These are phyloP conservation scores for Magallana ariakensis DNA, from an alignment of 1,140 invertebrate species.

Conservation along the genomic window DNA sequence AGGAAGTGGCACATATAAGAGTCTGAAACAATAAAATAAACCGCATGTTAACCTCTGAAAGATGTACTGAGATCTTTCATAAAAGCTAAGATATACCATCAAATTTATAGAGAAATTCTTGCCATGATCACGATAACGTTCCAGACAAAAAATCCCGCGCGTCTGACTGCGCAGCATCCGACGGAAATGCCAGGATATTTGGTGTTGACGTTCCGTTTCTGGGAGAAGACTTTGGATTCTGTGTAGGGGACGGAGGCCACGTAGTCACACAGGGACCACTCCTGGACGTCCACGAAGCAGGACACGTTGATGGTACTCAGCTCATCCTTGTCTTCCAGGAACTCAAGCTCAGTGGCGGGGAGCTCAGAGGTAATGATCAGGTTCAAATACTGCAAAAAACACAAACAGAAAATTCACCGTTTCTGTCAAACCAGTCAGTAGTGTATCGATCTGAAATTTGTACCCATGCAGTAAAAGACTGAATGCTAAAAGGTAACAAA, in stretches of 20 bases:
- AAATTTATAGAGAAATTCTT: background rate
- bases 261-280: conserved; percentile 72
- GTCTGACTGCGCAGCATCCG: conserved; percentile 61
- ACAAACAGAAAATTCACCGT: background rate
- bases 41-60: background rate
- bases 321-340: conserved; percentile 70
- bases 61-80: no score
- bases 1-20: conserved; percentile 71
- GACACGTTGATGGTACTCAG: conserved; percentile 72
- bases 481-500: no score
- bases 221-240: conserved; percentile 61
- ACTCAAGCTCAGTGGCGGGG: conserved; percentile 63
- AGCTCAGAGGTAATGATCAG: conserved; percentile 69
- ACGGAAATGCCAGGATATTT: conserved; percentile 60
- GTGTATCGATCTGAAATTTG: no score
- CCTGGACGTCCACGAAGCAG: conserved; percentile 75
- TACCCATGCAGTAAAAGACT: no score
- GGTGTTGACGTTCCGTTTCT: conserved; percentile 50
- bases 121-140: conserved; percentile 67
- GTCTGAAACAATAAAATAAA: conserved; percentile 61
- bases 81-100: no score
- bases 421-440: no score
- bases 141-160: conserved; percentile 65
- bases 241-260: conserved; percentile 62
- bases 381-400: conserved; percentile 69